Percentiles rank a stretch among this genome's conserved stretches.
These are phyloP conservation scores for Hyla sarda DNA, from an alignment of 2,113 vertebrate genomes.

Conservation along the genomic window DNA sequence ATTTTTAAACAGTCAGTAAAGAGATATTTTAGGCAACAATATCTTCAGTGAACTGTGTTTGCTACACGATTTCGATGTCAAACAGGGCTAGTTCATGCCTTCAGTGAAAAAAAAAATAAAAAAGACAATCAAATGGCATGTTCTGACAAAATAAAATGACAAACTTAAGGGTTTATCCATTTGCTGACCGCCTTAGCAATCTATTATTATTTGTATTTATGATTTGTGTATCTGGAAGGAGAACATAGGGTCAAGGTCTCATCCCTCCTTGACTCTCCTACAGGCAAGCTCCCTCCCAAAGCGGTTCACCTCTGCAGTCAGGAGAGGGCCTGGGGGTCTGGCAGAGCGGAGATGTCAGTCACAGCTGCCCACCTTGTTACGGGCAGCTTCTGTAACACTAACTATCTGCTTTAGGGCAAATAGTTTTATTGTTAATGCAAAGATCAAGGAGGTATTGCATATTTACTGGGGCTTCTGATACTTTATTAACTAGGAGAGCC, in stretches of 20 bases:
- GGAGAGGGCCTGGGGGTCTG: conserved; percentile 39
- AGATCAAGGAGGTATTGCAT: conserved; percentile 26
- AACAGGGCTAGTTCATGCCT: not conserved
- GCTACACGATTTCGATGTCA: not conserved
- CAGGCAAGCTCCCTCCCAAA: conserved; percentile 14
- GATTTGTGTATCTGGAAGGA: conserved; percentile 4
- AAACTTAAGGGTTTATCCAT: not conserved
- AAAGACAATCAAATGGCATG: not conserved
- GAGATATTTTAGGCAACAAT: no score
- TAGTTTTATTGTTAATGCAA: conserved; percentile 45
- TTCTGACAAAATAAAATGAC: not conserved
- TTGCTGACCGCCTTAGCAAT: not conserved
- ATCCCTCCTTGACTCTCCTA: not conserved
- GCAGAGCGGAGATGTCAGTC: conserved; percentile 37
- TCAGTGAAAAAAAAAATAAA: not conserved
- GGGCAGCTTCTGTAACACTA: conserved; percentile 33
- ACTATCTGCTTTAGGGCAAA: conserved; percentile 50
- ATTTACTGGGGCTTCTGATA: conserved; percentile 20
- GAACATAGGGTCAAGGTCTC: conserved; percentile 10
- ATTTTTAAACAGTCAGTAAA: no score
- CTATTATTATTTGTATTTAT: conserved; percentile 31
- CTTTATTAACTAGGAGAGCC: conserved; percentile 12
- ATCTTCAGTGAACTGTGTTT: not conserved
- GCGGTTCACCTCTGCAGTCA: conserved; percentile 32
- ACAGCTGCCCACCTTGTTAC: conserved; percentile 47